A percentile compares a stretch with the other conserved stretches of the same genome.
These are phyloP conservation scores for Glossosoma conforme DNA, from an alignment of 1,140 invertebrate genomes.

Conservation along the genomic window DNA sequence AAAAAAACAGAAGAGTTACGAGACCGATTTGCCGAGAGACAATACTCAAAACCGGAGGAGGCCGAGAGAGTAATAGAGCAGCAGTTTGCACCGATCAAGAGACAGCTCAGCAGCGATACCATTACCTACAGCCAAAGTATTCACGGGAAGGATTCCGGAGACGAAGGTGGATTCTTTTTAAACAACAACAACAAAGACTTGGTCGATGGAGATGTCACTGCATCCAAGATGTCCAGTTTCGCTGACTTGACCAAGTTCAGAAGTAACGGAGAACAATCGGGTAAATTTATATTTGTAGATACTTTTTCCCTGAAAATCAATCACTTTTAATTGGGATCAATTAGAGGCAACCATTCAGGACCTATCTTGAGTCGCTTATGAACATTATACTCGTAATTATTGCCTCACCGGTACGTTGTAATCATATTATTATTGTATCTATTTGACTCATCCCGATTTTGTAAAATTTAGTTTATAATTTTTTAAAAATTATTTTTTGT, in stretches of 20 bases:
- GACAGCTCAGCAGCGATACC: constrained; percentile 53
- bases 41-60: constrained; percentile 28
- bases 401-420: too few relatives aligned
- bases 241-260: constrained; percentile 61
- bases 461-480: too few relatives aligned
- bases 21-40: constrained; percentile 18
- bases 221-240: constrained; percentile 64
- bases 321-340: too few relatives aligned
- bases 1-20: constrained; percentile 19
- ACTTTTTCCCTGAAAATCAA: too few relatives aligned
- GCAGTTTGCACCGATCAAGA: constrained; percentile 40
- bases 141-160: constrained; percentile 50
- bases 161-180: constrained; percentile 41
- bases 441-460: too few relatives aligned
- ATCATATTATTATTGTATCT: too few relatives aligned
- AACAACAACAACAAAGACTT: constrained; percentile 52
- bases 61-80: constrained; percentile 35
- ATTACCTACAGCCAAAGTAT: constrained; percentile 51
- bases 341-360: too few relatives aligned
- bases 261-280: constrained; percentile 49
- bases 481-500: too few relatives aligned
- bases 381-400: too few relatives aligned
- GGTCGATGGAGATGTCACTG: constrained; percentile 43
- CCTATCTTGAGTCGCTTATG: too few relatives aligned
- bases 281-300: constrained; percentile 33